Base-by-base conservation (phyloP, 2,797 vertebrate genomes). In the Malurus leucopterus region DNA sequence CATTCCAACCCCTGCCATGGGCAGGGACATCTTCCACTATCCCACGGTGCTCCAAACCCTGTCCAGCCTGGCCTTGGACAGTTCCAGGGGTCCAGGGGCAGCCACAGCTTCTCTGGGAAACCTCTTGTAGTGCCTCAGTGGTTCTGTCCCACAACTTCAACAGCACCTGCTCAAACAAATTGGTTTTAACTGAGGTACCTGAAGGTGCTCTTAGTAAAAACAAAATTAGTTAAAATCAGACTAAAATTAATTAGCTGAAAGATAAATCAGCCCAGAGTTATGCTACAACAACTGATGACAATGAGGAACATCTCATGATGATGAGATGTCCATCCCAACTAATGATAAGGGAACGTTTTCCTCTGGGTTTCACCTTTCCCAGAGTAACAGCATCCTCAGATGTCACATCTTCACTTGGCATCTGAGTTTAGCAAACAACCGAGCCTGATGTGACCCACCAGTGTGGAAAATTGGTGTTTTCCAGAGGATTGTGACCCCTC, bases 11-110 rank as follows among this genome's bases (percentile, higher is more conserved):
- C 1, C 18, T 58, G 38, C 44, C 29, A 26, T 5, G 6, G 11
- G 4, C 12, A 71, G 32, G 29, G 59, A 65, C 38, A 51, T 0
- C 4, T 73, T 1, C 47, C 36, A 44, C 34, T 34, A 34, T 34
- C 34, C 34, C 34, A 34, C 8, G 3, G 0, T 22, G 4, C 1
- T 74, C 63, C 36, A 74, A 61, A 21, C 2, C 11, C 24, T 0
- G 0, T 34, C 46, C 67, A 53, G 0, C 36, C n/a, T 49, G 13
- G 23, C 19, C 55, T 49, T 15, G 76, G 20, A 16, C 23, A 62
- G 2, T 74, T 5, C 36, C 62, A 81, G 55, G 23, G 43, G 44
- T 55, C 51, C 36, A 72, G 62, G n/a, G 5, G 9, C 49, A 68
- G 36, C 27, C 69, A 29, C 55, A 80, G 49, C 4, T 74, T 8